These are phyloP conservation scores for Epinephelus moara DNA, from an alignment of 2,113 vertebrate species.

Conservation along the genomic window DNA sequence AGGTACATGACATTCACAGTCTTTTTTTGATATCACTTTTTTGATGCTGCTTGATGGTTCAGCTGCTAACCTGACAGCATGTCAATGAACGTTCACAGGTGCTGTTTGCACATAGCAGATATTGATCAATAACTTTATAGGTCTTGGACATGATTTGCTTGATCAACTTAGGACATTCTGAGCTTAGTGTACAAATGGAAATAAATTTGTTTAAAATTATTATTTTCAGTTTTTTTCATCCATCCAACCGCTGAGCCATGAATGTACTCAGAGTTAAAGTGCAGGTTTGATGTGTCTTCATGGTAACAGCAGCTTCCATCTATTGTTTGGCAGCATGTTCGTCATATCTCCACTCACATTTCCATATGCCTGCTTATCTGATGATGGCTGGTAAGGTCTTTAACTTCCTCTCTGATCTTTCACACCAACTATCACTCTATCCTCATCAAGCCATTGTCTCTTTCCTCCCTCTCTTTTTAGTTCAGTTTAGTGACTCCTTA, in stretches of 20 bases:
- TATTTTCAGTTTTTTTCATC: background rate
- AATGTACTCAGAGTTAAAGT: background rate
- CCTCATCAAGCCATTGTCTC: background rate
- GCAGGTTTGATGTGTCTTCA: background rate
- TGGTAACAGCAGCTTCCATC: conserved; percentile 2
- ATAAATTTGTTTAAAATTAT: no score
- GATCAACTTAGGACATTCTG: background rate
- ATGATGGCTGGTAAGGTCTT: conserved; percentile 3
- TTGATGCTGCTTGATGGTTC: background rate
- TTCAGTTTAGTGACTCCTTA: background rate
- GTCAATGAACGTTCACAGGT: background rate
- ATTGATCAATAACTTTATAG: background rate
- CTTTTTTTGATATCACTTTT: background rate
- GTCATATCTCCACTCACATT: conserved; percentile 48
- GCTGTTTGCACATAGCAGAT: background rate
- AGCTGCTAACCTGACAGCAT: background rate
- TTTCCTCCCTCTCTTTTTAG: background rate
- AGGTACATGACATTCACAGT: background rate
- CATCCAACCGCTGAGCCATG: background rate
- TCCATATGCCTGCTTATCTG: conserved; percentile 60
- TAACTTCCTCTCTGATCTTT: conserved; percentile 51
- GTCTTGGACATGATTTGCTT: background rate
- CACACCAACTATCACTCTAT: conserved; percentile 10
- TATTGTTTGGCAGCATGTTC: conserved; percentile 5
- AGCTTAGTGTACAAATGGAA: no score